Evolutionary conservation across 2,797 vertebrate genomes (phyloP).

Genomic region (Phataginus tetradactyla): DNA sequence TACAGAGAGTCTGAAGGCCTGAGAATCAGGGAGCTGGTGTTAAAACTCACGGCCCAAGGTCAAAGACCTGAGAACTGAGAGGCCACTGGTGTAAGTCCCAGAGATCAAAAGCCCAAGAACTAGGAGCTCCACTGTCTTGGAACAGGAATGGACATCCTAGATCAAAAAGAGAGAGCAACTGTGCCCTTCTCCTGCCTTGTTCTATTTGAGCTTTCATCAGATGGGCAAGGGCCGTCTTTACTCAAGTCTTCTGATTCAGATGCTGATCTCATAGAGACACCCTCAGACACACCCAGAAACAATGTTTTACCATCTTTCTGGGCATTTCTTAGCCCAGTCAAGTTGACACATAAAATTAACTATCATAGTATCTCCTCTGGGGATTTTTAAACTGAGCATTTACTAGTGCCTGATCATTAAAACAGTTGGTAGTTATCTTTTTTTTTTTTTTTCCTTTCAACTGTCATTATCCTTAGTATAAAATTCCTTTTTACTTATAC

Average conservation of each 20-base stretch:
- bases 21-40: neutral
- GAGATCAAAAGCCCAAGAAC: neutral
- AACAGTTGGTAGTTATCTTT: neutral
- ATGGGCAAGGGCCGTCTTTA: neutral
- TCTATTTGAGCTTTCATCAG: neutral
- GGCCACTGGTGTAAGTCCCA: neutral
- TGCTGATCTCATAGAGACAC: neutral
- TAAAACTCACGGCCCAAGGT: neutral
- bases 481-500: neutral
- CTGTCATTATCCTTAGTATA: neutral
- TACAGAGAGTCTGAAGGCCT: neutral
- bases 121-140: neutral
- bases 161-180: neutral
- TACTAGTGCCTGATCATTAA: neutral
- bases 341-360: neutral
- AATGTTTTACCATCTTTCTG: neutral
- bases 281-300: neutral
- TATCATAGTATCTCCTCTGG: neutral
- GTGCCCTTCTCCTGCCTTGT: neutral
- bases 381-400: neutral
- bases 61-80: neutral
- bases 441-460: neutral
- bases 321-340: neutral
- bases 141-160: neutral
- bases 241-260: neutral